Evolutionary conservation across 2,888 invertebrate species (phyloP).

Genomic region (Conistra vaccinii): DNA sequence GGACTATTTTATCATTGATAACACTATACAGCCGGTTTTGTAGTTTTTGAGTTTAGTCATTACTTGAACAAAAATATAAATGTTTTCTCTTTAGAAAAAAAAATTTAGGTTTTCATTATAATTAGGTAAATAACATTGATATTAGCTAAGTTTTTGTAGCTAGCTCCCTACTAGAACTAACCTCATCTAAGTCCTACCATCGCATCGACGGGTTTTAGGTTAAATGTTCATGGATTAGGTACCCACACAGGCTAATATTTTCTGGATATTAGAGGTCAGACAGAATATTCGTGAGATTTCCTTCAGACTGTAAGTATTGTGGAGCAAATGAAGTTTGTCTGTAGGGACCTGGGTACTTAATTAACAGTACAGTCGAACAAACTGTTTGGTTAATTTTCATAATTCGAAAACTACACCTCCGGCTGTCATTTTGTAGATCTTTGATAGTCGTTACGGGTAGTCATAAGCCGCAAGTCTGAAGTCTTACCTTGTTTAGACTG

Average conservation of each 20-base stretch:
- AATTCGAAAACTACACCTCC: too few relatives aligned
- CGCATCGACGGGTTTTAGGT: not conserved
- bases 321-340: conserved; percentile 10
- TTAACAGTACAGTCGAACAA: not conserved
- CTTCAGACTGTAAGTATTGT: not conserved
- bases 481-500: too few relatives aligned
- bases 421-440: not conserved
- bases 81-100: too few relatives aligned
- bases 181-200: not conserved
- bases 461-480: too few relatives aligned
- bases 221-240: conserved; percentile 1
- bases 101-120: too few relatives aligned
- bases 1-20: too few relatives aligned
- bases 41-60: too few relatives aligned
- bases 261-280: conserved; percentile 21
- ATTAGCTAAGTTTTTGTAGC: not conserved
- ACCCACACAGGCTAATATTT: conserved; percentile 8
- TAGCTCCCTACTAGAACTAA: not conserved
- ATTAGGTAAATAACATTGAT: too few relatives aligned
- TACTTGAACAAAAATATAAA: too few relatives aligned
- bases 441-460: not conserved
- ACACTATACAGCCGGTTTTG: too few relatives aligned
- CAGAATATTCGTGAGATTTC: conserved; percentile 31
- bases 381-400: not conserved
- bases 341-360: not conserved